Percentiles rank a stretch among this genome's conserved stretches.
These are phyloP conservation scores for Clanis bilineata DNA, from an alignment of 2,888 invertebrate genomes.

Conservation along the genomic window DNA sequence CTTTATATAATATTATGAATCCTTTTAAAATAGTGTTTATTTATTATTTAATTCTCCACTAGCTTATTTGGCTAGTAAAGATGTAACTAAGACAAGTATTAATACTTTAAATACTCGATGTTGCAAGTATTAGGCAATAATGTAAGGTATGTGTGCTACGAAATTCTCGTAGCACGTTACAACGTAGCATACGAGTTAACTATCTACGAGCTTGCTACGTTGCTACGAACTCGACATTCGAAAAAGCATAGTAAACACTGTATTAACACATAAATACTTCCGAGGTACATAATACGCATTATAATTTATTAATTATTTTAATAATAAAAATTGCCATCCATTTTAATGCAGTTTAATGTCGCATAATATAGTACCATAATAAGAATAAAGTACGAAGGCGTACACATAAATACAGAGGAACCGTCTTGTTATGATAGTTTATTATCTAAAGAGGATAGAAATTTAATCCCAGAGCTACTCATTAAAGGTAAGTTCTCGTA, in stretches of 20 bases:
- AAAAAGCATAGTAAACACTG: too few relatives aligned
- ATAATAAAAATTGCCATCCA: too few relatives aligned
- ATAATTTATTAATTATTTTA: too few relatives aligned
- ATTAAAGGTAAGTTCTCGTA: constrained; percentile 15
- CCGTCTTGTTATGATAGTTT: constrained; percentile 4
- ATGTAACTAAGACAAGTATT: too few relatives aligned
- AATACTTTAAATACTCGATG: too few relatives aligned
- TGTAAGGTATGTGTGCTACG: neutral
- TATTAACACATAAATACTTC: too few relatives aligned
- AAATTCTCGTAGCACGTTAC: neutral
- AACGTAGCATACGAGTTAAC: neutral
- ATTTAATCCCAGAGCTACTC: constrained; percentile 15
- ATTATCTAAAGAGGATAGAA: constrained; percentile 13
- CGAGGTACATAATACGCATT: too few relatives aligned
- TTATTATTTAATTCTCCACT: too few relatives aligned
- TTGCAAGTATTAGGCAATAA: too few relatives aligned
- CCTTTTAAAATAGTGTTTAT: too few relatives aligned
- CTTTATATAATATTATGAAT: too few relatives aligned
- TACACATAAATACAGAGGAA: constrained; percentile 1
- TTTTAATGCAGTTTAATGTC: neutral
- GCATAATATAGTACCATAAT: neutral
- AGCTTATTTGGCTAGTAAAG: too few relatives aligned
- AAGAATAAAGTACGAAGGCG: neutral
- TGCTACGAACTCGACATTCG: neutral
- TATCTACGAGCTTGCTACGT: neutral